Base-by-base conservation (phyloP, 2,888 invertebrate species). In the Campoletis raptor region DNA sequence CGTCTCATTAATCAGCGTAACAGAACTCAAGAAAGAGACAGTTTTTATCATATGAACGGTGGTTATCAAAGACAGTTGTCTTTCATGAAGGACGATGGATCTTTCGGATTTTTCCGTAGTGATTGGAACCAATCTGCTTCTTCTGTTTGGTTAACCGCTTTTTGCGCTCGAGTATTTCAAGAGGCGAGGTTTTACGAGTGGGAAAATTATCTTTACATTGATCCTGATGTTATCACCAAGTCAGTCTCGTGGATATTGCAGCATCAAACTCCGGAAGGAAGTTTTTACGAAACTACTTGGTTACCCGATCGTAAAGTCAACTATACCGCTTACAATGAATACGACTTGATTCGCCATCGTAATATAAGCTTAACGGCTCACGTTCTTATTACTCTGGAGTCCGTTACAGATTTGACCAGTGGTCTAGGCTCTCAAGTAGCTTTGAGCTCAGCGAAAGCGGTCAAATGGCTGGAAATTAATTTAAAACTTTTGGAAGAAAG, bases 171-270 rank as follows among this genome's bases (percentile, higher is more conserved):
- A 89, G 96, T 98, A 73, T 97, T 99, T 93, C 97, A 98, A 94
- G 98, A 98, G 92, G 99, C 98, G 0, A 97, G 97, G 54, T 98
- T 98, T 94, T 98, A 98, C 92, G 99, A 99, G 94, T 99, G 99
- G 99, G 99, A 99, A 95, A 98, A 98, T 94, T 98, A 97, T 92
- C 96, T 99, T 81, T 99, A 98, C 94, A 98, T 99, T 89, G 99
- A 99, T 94, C 97, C 98, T 0, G 95, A 96, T 66, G 97, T 98
- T 4, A 98, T 99, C 90, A 96, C 97, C 6, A 97, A 97, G 93
- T 96, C 99, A 0, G 97, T 98, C 2, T 95, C 96, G 0, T 99
- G 98, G 98, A 95, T 99, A 3, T 94, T 99, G 81, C 95, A 96
- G 76, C 98, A 98, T 94, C 99, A 99, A 94, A 96, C 96, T 0